Percentiles rank a stretch among this genome's conserved stretches.
Evolutionary conservation across 2,113 vertebrate genomes (phyloP).

Genomic region (Narcine bancroftii): DNA sequence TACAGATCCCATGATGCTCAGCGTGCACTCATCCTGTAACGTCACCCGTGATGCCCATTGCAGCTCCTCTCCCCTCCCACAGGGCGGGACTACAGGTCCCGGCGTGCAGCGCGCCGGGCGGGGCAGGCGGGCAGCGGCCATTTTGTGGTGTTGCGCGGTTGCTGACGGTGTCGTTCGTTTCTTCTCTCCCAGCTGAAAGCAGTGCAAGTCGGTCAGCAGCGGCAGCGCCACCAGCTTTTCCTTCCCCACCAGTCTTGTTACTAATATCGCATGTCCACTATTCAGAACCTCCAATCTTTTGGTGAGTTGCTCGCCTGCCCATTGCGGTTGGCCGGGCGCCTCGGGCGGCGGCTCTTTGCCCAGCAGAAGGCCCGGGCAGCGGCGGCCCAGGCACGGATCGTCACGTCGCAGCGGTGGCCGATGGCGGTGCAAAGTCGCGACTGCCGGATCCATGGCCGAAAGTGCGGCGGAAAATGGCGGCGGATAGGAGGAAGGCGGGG

Average conservation of each 20-base stretch:
- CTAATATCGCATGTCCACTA: constrained; percentile 82
- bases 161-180: not conserved
- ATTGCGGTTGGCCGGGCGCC: not conserved
- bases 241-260: constrained; percentile 56
- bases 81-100: not conserved
- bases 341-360: not conserved
- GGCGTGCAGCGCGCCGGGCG: not conserved
- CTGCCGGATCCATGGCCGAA: no score
- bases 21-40: not conserved
- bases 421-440: no score
- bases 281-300: constrained; percentile 83
- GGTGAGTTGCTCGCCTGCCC: constrained; percentile 53
- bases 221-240: constrained; percentile 49
- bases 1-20: constrained; percentile 41
- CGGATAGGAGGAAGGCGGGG: not conserved
- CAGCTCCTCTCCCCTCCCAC: no score
- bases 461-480: not conserved
- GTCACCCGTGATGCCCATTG: no score
- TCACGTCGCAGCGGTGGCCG: no score
- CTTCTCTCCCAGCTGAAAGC: no score
- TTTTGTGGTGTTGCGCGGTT: constrained; percentile 47
- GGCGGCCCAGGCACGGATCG: no score
- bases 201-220: constrained; percentile 29
- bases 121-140: constrained; percentile 48
- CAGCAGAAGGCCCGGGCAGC: not conserved